Base-by-base conservation (phyloP, 2,888 invertebrate species). In the Podabrus alpinus region DNA sequence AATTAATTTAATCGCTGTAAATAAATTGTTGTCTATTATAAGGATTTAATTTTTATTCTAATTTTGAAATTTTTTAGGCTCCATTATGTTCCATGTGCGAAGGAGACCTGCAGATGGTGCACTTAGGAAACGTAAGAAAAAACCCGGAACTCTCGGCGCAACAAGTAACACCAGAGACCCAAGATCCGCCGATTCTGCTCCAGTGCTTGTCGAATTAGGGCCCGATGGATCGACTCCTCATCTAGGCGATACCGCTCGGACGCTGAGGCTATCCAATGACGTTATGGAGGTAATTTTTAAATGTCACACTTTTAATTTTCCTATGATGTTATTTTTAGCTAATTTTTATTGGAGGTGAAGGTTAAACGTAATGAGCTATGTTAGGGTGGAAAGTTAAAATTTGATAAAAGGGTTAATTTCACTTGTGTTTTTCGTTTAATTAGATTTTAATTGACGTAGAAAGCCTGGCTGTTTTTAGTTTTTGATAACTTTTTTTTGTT, bases 11-110 rank as follows among this genome's bases (percentile, higher is more conserved):
- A 45, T n/a, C n/a, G 45, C 15, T 1, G 10, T 29, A 15, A 25
- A 64, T 72, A 66, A 73, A 45, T 69, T 71, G 25, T 62, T 71
- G 29, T 13, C 13, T 10, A 29, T n/a, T 45, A n/a, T n/a, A 11
- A 79, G 76, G 9, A 29, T 68, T 68, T 68, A n/a, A 24, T 24
- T 25, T 13, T 7, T 59, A 16, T 71, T 78, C 83, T n/a, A n/a
- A n/a, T n/a, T n/a, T n/a, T n/a, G n/a, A n/a, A n/a, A n/a, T 81
- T 77, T 86, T 84, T 69, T 88, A 96, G 97, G 97, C 88, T 97
- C 97, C 84, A 95, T 98, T 86, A 98, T 97, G 95, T 98, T 98
- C 88, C 98, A 98, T 89, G 96, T 98, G 87, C 92, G 97, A 85
- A 92, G 97, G 86, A 92, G 97, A 85, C 96, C 98, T 81, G 94